Evolutionary conservation across 2,113 vertebrate genomes (phyloP), one percentile per base, ranked within the genome.

Genomic region (Odocoileus hemionus): DNA sequence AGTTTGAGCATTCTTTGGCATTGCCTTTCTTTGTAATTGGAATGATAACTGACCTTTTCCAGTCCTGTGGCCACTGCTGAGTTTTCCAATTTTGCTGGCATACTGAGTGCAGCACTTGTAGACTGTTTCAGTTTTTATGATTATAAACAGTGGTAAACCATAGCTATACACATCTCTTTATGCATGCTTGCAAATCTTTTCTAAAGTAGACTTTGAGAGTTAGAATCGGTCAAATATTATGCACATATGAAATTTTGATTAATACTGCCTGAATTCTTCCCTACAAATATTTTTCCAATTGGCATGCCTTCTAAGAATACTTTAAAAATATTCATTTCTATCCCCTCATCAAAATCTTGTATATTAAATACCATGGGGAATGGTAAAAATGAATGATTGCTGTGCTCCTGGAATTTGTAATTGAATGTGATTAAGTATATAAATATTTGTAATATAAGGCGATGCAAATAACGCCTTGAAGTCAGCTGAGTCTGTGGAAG

Each of bases 341-440:
- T 33, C 19, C 14, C 36, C 6, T 89, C 33, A 80, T 80, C 7
- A 60, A 86, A 43, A 74, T 5, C 89, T 79, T 15, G 58, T 43
- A 39, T 80, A 16, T 85, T 87, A 67, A 95, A 89, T 64, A 83
- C 7, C 39, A 30, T 23, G 33, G 28, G 25, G 33, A 26, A 54
- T 88, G 39, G 21, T 95, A 95, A 95, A 61, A 91, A 96, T 50
- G 78, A 67, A 95, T 89, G 33, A 45, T 43, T 58, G n/a, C 13
- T 83, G 6, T 64, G 88, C 6, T 95, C 58, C 84, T 30, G 43
- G 43, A 58, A 33, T 61, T 94, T 86, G 54, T 17, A 76, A 80
- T 23, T 5, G 16, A 92, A 87, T 90, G 16, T 70, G 25, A 91
- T 79, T 30, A 64, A 74, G 58, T 80, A 33, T 13, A 88, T 87